Conservation (phyloP, 2,797 vertebrate genomes). For the Sebastes vulpes region DNA sequence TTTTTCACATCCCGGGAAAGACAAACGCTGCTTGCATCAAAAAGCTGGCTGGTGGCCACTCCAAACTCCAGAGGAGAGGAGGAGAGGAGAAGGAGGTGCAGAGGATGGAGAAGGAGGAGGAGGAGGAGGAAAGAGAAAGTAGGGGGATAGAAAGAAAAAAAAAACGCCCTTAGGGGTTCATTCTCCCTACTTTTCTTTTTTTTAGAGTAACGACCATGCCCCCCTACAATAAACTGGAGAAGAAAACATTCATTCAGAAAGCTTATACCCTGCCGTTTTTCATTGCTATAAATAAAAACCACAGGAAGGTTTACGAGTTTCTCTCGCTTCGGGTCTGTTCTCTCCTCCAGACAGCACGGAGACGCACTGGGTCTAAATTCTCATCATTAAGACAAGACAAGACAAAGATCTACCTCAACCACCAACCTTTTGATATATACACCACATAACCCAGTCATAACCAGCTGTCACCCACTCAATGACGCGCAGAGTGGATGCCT, state of each 20-base stretch:
- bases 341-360: constrained; percentile 49
- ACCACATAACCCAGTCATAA: not conserved
- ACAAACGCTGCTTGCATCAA: constrained; percentile 90
- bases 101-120: constrained; percentile 21
- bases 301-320: constrained; percentile 50
- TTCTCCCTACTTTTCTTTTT: constrained; percentile 67
- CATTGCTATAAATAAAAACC: constrained; percentile 37
- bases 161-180: constrained; percentile 70
- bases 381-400: constrained; percentile 23
- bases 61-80: constrained; percentile 59
- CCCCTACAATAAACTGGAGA: constrained; percentile 73
- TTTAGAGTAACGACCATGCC: constrained; percentile 58
- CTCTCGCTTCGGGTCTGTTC: constrained; percentile 60
- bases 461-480: constrained; percentile 35
- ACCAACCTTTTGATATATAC: not conserved
- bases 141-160: constrained; percentile 30
- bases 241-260: constrained; percentile 61
- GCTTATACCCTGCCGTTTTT: constrained; percentile 13
- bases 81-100: constrained; percentile 49
- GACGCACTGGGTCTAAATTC: constrained; percentile 31
- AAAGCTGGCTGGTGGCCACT: constrained; percentile 88
- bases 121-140: constrained; percentile 27
- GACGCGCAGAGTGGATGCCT: constrained; percentile 19
- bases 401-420: not conserved
- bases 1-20: constrained; percentile 84